A percentile compares a stretch with the other conserved stretches of the same genome.
Conservation (phyloP, 2,888 invertebrate genomes). For the Linyphia triangularis region DNA sequence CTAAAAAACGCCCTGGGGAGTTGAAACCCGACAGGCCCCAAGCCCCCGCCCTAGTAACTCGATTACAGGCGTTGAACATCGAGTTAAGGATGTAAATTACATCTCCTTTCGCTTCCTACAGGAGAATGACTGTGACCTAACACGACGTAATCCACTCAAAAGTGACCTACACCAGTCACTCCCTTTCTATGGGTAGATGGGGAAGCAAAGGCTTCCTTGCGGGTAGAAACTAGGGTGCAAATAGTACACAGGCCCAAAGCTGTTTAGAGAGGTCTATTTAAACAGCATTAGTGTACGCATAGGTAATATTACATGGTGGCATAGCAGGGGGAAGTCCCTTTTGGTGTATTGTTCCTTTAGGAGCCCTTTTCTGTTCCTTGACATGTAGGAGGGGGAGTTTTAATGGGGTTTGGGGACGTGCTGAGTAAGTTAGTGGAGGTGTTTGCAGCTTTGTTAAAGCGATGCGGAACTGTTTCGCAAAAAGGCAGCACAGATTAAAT, state of each 20-base stretch:
- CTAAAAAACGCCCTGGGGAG: slow-evolving; percentile 37
- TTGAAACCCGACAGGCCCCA: slow-evolving; percentile 43
- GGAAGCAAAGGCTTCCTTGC: slow-evolving; percentile 5
- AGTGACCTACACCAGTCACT: slow-evolving; percentile 71
- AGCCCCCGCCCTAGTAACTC: slow-evolving; percentile 51
- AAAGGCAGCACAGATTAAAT: too few species aligned
- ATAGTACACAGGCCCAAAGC: slow-evolving; percentile 67
- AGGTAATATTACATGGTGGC: slow-evolving; percentile 60
- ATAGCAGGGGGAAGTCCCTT: slow-evolving; percentile 20
- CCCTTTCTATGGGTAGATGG: slow-evolving; percentile 8
- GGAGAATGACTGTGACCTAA: slow-evolving; percentile 57
- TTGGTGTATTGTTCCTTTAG: slow-evolving; percentile 20
- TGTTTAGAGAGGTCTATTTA: slow-evolving; percentile 72
- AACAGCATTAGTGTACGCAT: slow-evolving; percentile 64
- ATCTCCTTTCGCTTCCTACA: slow-evolving; percentile 25
- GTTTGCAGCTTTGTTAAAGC: background rate
- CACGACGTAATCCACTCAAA: slow-evolving; percentile 70
- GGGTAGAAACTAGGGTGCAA: slow-evolving; percentile 67
- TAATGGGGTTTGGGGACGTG: background rate
- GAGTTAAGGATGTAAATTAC: slow-evolving; percentile 71
- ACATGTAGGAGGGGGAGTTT: slow-evolving; percentile 20
- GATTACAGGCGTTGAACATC: slow-evolving; percentile 66
- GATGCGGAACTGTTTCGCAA: too few species aligned
- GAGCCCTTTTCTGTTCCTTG: slow-evolving; percentile 11
- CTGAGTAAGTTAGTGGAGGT: background rate